Conservation (phyloP, 1,140 invertebrate species). For the Aplysia californica region DNA sequence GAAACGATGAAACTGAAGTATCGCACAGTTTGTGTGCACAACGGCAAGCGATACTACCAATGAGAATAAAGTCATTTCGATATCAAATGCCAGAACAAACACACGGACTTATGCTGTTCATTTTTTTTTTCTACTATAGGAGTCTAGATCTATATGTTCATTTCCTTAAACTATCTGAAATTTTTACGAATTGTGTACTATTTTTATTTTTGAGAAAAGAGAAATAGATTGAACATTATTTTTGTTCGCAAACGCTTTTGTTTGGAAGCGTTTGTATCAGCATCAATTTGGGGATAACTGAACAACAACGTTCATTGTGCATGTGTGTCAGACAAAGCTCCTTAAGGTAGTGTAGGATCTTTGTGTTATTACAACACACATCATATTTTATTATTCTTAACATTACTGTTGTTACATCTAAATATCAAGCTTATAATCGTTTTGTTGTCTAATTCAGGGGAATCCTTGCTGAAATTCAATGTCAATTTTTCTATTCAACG, state of each 20-base stretch:
- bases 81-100: no score
- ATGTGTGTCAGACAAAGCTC: neutral
- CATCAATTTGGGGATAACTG: no score
- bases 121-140: neutral
- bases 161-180: neutral
- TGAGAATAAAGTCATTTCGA: neutral
- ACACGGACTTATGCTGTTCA: no score
- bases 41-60: neutral
- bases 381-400: neutral
- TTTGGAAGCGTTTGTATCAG: neutral
- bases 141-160: neutral
- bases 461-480: conserved; percentile 4
- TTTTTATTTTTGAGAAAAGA: neutral
- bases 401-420: neutral
- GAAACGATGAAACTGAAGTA: neutral
- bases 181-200: neutral
- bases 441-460: neutral
- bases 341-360: neutral
- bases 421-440: neutral
- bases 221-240: neutral
- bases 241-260: neutral
- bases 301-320: no score
- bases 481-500: neutral
- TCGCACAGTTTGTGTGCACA: no score
- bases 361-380: neutral